Conservation (phyloP, 1,140 invertebrate species). For the Drosophila tani region DNA sequence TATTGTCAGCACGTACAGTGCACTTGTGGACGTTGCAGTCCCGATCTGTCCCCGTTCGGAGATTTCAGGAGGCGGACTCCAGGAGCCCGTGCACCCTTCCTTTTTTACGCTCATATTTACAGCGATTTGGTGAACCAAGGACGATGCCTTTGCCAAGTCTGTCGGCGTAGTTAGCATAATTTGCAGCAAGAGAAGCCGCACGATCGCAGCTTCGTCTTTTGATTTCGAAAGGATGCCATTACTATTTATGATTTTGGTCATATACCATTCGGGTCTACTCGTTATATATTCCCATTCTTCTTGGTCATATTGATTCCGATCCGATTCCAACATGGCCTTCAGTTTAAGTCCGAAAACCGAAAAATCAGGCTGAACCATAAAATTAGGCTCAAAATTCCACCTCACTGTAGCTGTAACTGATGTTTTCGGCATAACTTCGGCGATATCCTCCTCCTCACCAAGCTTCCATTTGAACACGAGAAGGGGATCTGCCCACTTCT, state of each 20-base stretch:
- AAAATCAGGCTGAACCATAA: neutral
- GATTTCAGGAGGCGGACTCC: neutral
- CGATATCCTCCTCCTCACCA: neutral
- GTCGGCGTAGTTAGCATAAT: neutral
- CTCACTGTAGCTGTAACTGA: too few species aligned
- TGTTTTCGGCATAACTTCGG: neutral
- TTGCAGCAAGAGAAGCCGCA: conserved; percentile 1
- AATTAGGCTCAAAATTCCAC: too few species aligned
- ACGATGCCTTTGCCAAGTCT: neutral
- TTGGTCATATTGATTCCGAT: neutral
- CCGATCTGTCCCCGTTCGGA: neutral
- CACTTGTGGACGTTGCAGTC: neutral
- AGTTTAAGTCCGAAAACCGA: neutral
- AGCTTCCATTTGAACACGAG: conserved; percentile 1
- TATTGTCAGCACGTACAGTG: neutral
- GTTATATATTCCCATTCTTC: neutral
- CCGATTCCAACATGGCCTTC: neutral
- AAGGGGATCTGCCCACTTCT: neutral
- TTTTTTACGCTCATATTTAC: neutral
- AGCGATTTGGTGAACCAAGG: neutral
- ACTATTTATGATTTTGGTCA: neutral
- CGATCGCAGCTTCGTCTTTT: conserved; percentile 1
- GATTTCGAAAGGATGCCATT: neutral
- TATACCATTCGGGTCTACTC: neutral
- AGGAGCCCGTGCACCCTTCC: neutral